Evolutionary conservation across 2,113 vertebrate species (phyloP).

Genomic region (Halcyon senegalensis): DNA sequence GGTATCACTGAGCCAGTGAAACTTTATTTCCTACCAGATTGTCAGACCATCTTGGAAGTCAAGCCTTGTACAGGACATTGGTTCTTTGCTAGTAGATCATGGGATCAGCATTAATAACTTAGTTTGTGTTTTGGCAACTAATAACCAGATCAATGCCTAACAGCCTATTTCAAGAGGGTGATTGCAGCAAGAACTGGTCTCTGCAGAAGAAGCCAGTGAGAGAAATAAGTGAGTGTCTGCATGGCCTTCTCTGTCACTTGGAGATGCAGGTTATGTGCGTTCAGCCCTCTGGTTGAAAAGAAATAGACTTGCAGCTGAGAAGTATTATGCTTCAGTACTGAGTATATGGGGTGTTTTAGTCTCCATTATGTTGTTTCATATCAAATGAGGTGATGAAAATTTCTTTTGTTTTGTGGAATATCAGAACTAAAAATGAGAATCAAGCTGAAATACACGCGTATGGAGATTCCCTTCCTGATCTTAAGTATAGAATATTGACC

Average conservation of each 20-base stretch:
- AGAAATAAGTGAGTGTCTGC: neutral
- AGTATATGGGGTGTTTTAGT: neutral
- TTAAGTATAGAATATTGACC: neutral
- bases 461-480: neutral
- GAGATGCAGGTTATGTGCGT: fast-evolving
- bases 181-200: neutral
- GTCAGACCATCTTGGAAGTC: neutral
- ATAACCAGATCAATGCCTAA: neutral
- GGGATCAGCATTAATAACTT: neutral
- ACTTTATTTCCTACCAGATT: neutral
- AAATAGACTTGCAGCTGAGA: neutral
- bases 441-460: neutral
- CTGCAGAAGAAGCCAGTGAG: neutral
- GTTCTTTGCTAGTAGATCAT: neutral
- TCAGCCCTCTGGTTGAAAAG: neutral
- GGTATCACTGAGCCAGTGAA: neutral
- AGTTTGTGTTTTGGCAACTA: neutral
- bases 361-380: neutral
- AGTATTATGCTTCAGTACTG: neutral
- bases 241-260: neutral
- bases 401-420: neutral
- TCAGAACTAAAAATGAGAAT: neutral
- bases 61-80: neutral
- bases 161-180: neutral
- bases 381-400: neutral